Percentiles rank a stretch among this genome's conserved stretches.
Evolutionary conservation across 2,113 vertebrate genomes (phyloP).

Genomic region (Thalassarche chlororhynchos): DNA sequence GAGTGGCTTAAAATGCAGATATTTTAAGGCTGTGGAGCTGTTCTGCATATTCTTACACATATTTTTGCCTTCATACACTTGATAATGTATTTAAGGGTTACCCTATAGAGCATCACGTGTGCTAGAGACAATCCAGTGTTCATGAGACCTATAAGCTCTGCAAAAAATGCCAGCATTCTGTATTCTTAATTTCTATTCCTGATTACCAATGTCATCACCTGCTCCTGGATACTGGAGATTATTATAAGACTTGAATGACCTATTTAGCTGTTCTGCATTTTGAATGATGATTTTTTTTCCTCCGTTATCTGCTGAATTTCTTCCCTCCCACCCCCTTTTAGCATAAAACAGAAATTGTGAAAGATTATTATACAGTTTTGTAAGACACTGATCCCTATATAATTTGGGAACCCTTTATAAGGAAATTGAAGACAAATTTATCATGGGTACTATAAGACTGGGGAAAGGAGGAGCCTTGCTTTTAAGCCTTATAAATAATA

Average conservation of each 20-base stretch:
- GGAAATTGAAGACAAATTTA: background rate
- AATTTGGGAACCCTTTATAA: background rate
- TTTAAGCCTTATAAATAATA: background rate
- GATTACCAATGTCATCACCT: background rate
- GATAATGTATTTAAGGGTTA: background rate
- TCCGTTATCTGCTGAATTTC: background rate
- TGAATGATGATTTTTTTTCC: background rate
- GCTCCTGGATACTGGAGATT: slow-evolving; percentile 37
- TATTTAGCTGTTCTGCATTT: slow-evolving; percentile 60
- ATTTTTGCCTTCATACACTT: background rate
- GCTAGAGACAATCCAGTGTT: background rate
- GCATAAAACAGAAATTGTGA: background rate
- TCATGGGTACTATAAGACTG: background rate
- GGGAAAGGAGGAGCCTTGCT: background rate
- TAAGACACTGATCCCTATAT: background rate
- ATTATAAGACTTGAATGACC: slow-evolving; percentile 63
- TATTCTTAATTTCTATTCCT: slow-evolving; percentile 2
- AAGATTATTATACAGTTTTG: background rate
- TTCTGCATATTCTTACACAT: background rate
- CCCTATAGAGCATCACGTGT: background rate
- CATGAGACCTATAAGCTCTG: background rate
- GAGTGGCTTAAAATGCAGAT: background rate
- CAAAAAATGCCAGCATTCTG: background rate
- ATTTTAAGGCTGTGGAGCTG: background rate
- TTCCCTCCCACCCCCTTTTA: background rate